Evolutionary conservation across 64 coral and sea anemone species (phyloP).

Genomic region (Trachythela sp.): DNA sequence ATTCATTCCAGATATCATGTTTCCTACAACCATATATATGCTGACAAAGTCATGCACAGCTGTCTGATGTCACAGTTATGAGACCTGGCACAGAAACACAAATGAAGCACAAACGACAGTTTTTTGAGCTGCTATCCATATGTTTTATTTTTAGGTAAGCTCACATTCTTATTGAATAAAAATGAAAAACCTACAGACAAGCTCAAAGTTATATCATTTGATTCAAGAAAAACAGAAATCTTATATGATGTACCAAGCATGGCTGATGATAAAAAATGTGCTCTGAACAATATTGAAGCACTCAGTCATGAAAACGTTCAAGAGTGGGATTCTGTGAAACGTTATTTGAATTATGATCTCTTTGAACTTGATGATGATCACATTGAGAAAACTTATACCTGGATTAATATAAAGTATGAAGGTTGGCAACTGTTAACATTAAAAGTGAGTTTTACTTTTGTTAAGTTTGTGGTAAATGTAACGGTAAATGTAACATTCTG

Average conservation of each 20-base stretch:
- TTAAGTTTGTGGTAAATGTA: too few species aligned
- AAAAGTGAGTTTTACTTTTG: not conserved
- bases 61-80: too few species aligned
- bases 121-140: too few species aligned
- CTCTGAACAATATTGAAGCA: not conserved
- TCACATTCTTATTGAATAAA: not conserved
- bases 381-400: not conserved
- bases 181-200: not conserved
- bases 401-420: not conserved
- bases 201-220: not conserved
- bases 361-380: not conserved
- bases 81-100: too few species aligned
- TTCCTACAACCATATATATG: too few species aligned
- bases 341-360: not conserved
- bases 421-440: not conserved
- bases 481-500: too few species aligned
- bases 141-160: not conserved
- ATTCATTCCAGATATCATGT: too few species aligned
- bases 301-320: not conserved
- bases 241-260: not conserved
- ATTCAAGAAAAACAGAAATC: not conserved
- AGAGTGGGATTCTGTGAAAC: not conserved
- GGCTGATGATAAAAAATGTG: not conserved
- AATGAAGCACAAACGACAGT: too few species aligned
- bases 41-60: too few species aligned